A percentile compares a stretch with the other conserved stretches of the same genome.
phyloP scores from a whole-genome alignment of 1,140 invertebrate genomes.

The Apolygus lucorum region DNA sequence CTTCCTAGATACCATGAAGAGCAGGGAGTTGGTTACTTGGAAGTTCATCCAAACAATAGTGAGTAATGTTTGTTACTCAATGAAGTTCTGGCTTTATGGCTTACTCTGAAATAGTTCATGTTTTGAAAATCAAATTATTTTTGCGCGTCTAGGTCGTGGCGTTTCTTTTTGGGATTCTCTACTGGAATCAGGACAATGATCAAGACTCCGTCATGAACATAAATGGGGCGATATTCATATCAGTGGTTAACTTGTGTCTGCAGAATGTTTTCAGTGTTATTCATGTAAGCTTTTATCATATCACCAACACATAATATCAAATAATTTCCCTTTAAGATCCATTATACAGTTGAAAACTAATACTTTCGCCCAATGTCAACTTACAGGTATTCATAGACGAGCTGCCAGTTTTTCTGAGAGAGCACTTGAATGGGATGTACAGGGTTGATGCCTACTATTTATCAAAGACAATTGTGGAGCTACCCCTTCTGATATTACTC shows the following conservation, averaged over 20 bases:
- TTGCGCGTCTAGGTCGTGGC: no score
- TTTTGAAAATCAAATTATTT: no score
- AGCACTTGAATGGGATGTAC: conserved; percentile 87
- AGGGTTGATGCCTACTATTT: conserved; percentile 87
- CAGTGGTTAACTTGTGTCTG: not conserved
- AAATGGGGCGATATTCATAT: conserved; percentile 14
- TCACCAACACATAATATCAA: no score
- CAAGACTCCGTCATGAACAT: conserved; percentile 19
- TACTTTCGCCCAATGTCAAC: no score
- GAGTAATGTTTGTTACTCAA: not conserved
- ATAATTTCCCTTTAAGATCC: no score
- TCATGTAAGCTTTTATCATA: not conserved
- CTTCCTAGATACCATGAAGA: conserved; percentile 71
- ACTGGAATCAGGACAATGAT: not conserved
- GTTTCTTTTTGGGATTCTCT: conserved; percentile 7
- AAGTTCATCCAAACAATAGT: not conserved
- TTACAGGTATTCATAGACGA: conserved; percentile 84
- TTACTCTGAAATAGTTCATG: no score
- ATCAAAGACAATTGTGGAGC: conserved; percentile 80
- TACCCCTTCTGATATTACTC: conserved; percentile 69
- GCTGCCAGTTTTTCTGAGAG: conserved; percentile 81
- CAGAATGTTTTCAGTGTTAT: conserved; percentile 13
- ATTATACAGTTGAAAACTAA: no score
- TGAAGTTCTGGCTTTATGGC: not conserved
- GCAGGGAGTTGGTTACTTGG: conserved; percentile 1